Conservation (phyloP, 2,888 invertebrate genomes). For the Philereme vetulata region DNA sequence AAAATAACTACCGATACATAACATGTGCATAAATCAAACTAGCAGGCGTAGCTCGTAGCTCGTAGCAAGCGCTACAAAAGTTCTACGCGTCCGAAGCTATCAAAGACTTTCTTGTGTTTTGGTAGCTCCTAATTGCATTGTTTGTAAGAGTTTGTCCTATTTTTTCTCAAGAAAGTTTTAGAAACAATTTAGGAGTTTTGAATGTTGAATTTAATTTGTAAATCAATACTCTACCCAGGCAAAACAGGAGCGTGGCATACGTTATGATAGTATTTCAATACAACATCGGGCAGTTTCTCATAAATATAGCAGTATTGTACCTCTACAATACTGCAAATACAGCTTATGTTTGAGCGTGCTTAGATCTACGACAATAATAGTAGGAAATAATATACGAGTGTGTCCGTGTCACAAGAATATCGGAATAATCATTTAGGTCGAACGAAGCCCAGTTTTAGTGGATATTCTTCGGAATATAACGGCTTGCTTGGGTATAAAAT, state of each 20-base stretch:
- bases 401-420: constrained; percentile 12
- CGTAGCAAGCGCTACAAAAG: constrained; percentile 24
- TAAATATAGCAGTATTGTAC: not conserved
- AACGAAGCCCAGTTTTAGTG: constrained; percentile 18
- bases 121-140: not conserved
- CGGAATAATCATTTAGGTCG: constrained; percentile 15
- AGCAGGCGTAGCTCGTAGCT: constrained; percentile 23
- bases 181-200: too few species aligned
- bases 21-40: constrained; percentile 14
- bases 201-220: too few species aligned
- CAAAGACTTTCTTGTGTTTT: constrained; percentile 2
- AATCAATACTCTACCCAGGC: too few species aligned
- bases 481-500: constrained; percentile 17
- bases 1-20: constrained; percentile 14
- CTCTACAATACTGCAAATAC: not conserved
- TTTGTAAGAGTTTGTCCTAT: not conserved
- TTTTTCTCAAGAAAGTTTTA: too few species aligned
- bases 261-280: not conserved
- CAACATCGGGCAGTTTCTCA: constrained; percentile 2
- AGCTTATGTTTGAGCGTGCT: not conserved
- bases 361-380: not conserved
- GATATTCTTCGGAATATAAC: constrained; percentile 12
- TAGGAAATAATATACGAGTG: constrained; percentile 3
- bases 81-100: constrained; percentile 21
- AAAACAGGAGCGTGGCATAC: too few species aligned